Conservation (phyloP, 2,888 invertebrate species). For the Dilophus febrilis region DNA sequence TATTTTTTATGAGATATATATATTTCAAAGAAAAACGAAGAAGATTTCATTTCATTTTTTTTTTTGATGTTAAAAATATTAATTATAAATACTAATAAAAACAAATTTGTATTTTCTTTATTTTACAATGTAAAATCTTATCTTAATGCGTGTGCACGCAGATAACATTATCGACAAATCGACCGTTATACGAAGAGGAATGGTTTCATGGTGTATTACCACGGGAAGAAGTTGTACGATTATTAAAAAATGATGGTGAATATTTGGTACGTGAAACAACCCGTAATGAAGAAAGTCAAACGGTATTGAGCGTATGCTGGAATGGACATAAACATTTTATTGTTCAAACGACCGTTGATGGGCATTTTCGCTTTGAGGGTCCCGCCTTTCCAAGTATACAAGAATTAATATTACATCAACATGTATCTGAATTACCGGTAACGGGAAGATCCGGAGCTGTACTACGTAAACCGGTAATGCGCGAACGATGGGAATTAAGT, state of each 20-base stretch:
- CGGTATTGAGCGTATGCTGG: conserved; percentile 90
- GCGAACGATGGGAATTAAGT: conserved; percentile 90
- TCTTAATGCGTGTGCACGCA: too few relatives aligned
- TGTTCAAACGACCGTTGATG: conserved; percentile 85
- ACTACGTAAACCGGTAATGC: conserved; percentile 63
- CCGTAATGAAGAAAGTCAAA: conserved; percentile 78
- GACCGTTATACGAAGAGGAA: conserved; percentile 73
- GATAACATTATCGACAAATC: conserved; percentile 36
- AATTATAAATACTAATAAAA: too few relatives aligned
- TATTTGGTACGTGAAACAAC: conserved; percentile 87
- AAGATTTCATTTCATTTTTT: too few relatives aligned
- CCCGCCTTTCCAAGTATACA: conserved; percentile 84
- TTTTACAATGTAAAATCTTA: too few relatives aligned
- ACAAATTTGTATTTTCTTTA: too few relatives aligned
- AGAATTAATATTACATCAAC: conserved; percentile 80
- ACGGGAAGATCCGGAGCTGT: conserved; percentile 86
- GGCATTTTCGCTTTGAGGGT: conserved; percentile 85
- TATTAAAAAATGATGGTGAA: conserved; percentile 83
- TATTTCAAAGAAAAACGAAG: too few relatives aligned
- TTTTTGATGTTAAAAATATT: too few relatives aligned
- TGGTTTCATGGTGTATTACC: conserved; percentile 97
- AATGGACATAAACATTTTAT: conserved; percentile 94
- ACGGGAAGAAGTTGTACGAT: conserved; percentile 83
- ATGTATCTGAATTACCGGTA: conserved; percentile 69
- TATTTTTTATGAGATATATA: too few relatives aligned